Evolutionary conservation across 2,888 invertebrate species (phyloP), one percentile per base, ranked within the genome.

Genomic region (Pterostichus niger): DNA sequence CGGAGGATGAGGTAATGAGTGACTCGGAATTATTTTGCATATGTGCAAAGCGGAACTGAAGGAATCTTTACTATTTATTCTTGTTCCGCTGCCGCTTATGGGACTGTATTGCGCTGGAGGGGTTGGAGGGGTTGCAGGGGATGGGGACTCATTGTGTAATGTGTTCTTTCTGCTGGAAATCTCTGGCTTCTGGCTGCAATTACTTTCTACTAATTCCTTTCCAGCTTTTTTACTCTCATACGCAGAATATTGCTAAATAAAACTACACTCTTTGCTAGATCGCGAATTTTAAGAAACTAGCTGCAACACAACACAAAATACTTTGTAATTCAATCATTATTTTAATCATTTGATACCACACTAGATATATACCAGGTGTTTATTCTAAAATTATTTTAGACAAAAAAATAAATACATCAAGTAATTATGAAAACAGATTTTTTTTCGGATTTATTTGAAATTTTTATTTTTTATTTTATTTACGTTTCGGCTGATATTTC

Each of bases 21-120:
- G 71, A 73, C 59, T 82, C 49, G 73, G 82, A 82, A 82, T 82
- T 82, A 82, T 82, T 80, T 75, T 82, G 82, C 82, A 73, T 82
- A 81, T 81, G 71, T 82, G 82, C 73, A 56, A 15, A 56, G 13
- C 24, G 49, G 75, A 52, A 75, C 46, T 49, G 78, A 79, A 79
- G 52, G 79, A 73, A 82, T 82, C 82, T 82, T 82, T 82, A 44
- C 75, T 71, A 71, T 81, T 81, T 81, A 68, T 68, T 81, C 71
- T 52, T 71, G 40, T 71, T 17, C 68, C 56, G 56, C 17, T 24
- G 35, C 64, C 64, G 64, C 64, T 40, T 40, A 64, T 40, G 64
- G 35, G 35, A 35, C 64, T 33, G 35, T 64, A 64, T 33, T 17
- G 40, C 64, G 9, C 56, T 56, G 52, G 13, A 54, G 3, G 13